phyloP scores from a whole-genome alignment of 1,140 invertebrate genomes.

The Neuroterus valhalla region DNA sequence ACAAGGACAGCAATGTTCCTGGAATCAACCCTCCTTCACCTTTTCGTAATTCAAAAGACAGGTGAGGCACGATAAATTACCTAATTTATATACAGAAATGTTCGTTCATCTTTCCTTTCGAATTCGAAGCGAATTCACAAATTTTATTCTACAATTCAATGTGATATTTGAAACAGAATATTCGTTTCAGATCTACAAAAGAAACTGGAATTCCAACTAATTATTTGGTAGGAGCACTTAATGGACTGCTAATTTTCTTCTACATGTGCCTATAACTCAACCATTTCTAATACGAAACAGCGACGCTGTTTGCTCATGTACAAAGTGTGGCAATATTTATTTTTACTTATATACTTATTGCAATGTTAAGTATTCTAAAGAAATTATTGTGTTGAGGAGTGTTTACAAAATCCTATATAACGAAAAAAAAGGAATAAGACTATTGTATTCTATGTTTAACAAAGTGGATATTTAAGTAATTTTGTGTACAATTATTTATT shows the following conservation, averaged over 20 bases:
- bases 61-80: slow-evolving; percentile 44
- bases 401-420: slow-evolving; percentile 1
- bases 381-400: background rate
- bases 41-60: slow-evolving; percentile 54
- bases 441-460: background rate
- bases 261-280: slow-evolving; percentile 62
- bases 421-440: background rate
- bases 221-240: slow-evolving; percentile 60
- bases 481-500: background rate
- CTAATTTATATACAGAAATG: too few relatives aligned
- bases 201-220: slow-evolving; percentile 55
- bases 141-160: too few relatives aligned
- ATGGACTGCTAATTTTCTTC: slow-evolving; percentile 58
- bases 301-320: background rate
- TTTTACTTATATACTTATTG: background rate
- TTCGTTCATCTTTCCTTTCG: too few relatives aligned
- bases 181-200: slow-evolving; percentile 52
- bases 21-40: slow-evolving; percentile 64
- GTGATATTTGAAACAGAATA: too few relatives aligned
- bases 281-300: background rate
- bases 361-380: background rate
- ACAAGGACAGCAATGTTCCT: slow-evolving; percentile 66
- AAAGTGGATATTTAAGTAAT: slow-evolving; percentile 5
- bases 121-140: too few relatives aligned
- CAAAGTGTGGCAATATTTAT: slow-evolving; percentile 5